These are phyloP conservation scores for Manduca sexta DNA, from an alignment of 1,140 invertebrate species.

Conservation along the genomic window DNA sequence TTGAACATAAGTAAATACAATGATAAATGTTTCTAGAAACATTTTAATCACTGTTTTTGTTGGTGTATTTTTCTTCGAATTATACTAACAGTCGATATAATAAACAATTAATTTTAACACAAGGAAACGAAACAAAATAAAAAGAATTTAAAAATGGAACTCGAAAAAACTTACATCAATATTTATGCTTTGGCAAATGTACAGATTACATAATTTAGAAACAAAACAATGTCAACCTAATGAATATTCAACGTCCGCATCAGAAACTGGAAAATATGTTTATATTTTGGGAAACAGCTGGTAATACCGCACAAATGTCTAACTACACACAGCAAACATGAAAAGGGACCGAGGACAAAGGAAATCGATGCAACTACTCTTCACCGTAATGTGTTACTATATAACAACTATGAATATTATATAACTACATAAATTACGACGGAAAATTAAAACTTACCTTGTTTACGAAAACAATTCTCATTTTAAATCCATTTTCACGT, in stretches of 20 bases:
- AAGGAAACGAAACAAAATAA: neutral
- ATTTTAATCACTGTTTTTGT: too few species aligned
- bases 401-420: neutral
- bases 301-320: conserved; percentile 14
- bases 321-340: conserved; percentile 18
- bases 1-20: too few species aligned
- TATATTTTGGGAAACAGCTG: conserved; percentile 35
- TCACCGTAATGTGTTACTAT: conserved; percentile 8
- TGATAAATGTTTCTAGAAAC: too few species aligned
- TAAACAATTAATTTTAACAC: too few species aligned
- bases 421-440: neutral
- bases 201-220: conserved; percentile 37
- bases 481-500: conserved; percentile 68
- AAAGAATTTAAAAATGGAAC: neutral
- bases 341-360: conserved; percentile 62
- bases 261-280: conserved; percentile 14
- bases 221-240: conserved; percentile 29
- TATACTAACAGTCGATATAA: too few species aligned
- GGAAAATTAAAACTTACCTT: conserved; percentile 41
- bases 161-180: neutral
- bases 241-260: conserved; percentile 17
- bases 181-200: conserved; percentile 2
- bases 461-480: conserved; percentile 64
- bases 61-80: too few species aligned
- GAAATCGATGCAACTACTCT: conserved; percentile 58